Evolutionary conservation across 2,113 vertebrate genomes (phyloP).

Genomic region (Daboia siamensis): DNA sequence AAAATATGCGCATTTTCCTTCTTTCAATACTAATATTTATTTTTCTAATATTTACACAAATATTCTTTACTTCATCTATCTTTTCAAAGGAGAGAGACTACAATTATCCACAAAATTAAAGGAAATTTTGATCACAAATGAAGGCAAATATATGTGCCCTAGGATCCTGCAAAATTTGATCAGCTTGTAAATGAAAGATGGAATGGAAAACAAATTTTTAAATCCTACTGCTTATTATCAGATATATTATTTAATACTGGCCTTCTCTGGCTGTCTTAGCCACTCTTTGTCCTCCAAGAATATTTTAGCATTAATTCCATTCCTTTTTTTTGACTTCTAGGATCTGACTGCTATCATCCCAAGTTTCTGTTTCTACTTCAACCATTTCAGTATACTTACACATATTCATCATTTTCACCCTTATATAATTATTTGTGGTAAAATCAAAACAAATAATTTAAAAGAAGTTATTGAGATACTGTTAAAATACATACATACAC

Average conservation of each 20-base stretch:
- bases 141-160: neutral
- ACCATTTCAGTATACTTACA: neutral
- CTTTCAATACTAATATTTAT: neutral
- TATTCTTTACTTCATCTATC: neutral
- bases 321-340: neutral
- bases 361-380: neutral
- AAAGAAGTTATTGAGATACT: neutral
- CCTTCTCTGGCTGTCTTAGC: neutral
- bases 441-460: neutral
- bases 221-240: neutral
- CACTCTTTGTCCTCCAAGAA: neutral
- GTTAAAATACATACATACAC: neutral
- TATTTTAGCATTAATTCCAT: neutral
- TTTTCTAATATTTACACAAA: neutral
- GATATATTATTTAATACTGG: neutral
- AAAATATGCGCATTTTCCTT: neutral
- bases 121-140: neutral
- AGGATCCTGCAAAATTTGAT: neutral
- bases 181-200: neutral
- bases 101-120: neutral
- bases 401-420: neutral
- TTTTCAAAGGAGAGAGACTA: neutral
- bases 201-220: neutral
- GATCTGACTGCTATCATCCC: neutral
- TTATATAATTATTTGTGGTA: neutral